These are phyloP conservation scores for Corynorhinus townsendii DNA, from an alignment of 2,113 vertebrate species.

Conservation along the genomic window DNA sequence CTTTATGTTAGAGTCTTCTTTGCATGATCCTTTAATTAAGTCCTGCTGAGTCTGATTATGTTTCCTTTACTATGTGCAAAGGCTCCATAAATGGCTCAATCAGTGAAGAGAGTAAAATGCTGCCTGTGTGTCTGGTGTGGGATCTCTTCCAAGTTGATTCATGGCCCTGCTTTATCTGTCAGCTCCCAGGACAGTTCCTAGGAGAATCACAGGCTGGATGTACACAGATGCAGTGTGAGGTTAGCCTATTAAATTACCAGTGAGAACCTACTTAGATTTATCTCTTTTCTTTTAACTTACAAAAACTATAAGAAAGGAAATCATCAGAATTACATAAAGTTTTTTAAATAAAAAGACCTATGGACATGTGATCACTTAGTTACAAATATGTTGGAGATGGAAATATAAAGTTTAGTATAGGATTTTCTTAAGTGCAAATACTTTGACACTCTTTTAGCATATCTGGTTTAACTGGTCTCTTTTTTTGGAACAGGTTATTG, in stretches of 20 bases:
- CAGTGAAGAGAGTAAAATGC: slow-evolving; percentile 44
- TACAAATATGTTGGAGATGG: background rate
- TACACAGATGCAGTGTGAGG: background rate
- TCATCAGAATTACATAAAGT: background rate
- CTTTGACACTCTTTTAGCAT: background rate
- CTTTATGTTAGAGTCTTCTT: background rate
- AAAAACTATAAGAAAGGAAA: background rate
- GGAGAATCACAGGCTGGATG: slow-evolving; percentile 20
- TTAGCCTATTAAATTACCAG: slow-evolving; percentile 42
- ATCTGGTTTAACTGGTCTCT: background rate
- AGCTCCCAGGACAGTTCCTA: slow-evolving; percentile 41
- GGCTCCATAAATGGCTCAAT: slow-evolving; percentile 36
- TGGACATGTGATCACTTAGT: background rate
- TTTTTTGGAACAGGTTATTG: background rate
- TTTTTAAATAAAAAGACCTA: background rate
- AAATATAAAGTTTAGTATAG: background rate
- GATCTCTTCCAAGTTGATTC: slow-evolving; percentile 68
- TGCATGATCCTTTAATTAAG: background rate
- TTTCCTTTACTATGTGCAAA: slow-evolving; percentile 49
- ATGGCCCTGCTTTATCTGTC: slow-evolving; percentile 52
- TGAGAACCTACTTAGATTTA: slow-evolving; percentile 50
- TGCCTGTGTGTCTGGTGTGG: slow-evolving; percentile 51
- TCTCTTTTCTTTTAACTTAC: slow-evolving; percentile 40
- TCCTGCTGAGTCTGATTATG: background rate
- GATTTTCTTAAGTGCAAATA: background rate